Evolutionary conservation across 2,797 vertebrate species (phyloP).

Genomic region (Acanthornis magna): DNA sequence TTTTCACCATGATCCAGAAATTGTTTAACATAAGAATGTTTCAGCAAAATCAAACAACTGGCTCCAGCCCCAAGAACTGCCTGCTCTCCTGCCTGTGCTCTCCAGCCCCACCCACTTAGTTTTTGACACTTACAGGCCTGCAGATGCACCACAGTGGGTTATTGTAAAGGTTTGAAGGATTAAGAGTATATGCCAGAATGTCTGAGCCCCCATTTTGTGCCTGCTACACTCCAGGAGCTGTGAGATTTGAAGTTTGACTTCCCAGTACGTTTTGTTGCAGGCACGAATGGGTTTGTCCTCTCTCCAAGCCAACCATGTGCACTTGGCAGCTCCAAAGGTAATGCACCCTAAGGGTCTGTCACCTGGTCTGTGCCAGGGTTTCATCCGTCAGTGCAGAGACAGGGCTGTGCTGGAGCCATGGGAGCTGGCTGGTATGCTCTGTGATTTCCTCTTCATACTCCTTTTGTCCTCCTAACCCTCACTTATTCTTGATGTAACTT

Average conservation of each 20-base stretch:
- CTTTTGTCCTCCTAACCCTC: background rate
- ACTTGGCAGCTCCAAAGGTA: background rate
- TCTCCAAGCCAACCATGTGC: background rate
- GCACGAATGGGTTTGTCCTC: background rate
- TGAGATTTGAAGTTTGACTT: background rate
- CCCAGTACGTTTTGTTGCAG: background rate
- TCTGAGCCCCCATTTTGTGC: fast-evolving
- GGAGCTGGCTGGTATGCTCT: background rate
- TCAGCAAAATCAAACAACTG: background rate
- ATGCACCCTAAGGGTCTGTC: background rate
- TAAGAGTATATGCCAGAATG: background rate
- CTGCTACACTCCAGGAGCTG: fast-evolving
- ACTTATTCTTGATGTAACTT: background rate
- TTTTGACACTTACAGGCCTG: background rate
- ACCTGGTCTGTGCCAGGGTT: background rate
- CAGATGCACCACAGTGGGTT: fast-evolving
- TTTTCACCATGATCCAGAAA: background rate
- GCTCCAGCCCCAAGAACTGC: background rate
- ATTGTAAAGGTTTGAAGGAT: background rate
- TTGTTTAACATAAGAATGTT: background rate
- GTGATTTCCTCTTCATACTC: background rate
- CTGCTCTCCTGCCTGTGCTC: background rate
- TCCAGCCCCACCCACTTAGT: background rate
- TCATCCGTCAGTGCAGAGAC: background rate
- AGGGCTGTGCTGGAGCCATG: background rate